Evolutionary conservation across 1,140 invertebrate species (phyloP).

Genomic region (Drosophila nikananu): DNA sequence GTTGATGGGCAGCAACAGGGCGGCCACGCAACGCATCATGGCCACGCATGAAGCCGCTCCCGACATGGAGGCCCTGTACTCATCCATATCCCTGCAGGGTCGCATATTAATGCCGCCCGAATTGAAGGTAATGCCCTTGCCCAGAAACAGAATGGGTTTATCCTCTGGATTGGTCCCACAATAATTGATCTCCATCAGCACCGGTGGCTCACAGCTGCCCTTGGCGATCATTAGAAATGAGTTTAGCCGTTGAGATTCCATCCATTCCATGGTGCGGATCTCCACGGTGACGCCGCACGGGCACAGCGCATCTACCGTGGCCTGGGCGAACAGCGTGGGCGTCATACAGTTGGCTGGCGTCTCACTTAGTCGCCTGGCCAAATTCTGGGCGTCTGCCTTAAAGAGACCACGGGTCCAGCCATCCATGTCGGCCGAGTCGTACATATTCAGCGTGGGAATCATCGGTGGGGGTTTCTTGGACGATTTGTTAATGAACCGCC

Average conservation of each 20-base stretch:
- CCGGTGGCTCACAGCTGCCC: constrained; percentile 90
- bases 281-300: constrained; percentile 88
- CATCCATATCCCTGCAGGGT: constrained; percentile 90
- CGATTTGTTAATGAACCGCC: constrained; percentile 88
- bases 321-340: constrained; percentile 92
- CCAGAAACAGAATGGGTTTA: constrained; percentile 88
- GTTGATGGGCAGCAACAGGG: constrained; percentile 73
- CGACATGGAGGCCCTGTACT: constrained; percentile 95
- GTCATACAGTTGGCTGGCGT: constrained; percentile 94
- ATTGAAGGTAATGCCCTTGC: constrained; percentile 95
- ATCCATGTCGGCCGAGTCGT: constrained; percentile 80
- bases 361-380: constrained; percentile 91
- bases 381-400: constrained; percentile 93
- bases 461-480: constrained; percentile 85
- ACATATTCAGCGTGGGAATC: constrained; percentile 85
- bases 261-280: constrained; percentile 90
- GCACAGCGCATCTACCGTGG: constrained; percentile 86
- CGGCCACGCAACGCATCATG: constrained; percentile 68
- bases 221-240: constrained; percentile 91
- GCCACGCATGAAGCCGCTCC: constrained; percentile 71
- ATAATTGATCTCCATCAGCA: constrained; percentile 91
- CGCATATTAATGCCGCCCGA: constrained; percentile 93
- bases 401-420: constrained; percentile 90
- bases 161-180: constrained; percentile 85
- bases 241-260: constrained; percentile 89